Base-by-base conservation (phyloP, 2,888 invertebrate species). In the Alsophila aescularia region DNA sequence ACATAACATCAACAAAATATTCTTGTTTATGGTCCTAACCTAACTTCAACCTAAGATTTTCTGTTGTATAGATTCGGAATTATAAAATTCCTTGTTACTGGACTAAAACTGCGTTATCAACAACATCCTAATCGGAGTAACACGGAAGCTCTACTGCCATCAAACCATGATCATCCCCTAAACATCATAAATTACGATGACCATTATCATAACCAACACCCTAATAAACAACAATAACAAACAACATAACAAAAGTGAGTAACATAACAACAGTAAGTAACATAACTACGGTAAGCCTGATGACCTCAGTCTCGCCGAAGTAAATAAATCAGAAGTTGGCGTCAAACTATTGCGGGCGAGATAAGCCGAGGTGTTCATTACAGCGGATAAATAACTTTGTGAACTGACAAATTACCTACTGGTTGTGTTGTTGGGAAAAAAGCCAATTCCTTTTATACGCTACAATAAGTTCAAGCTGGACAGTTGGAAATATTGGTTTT, bases 331-430 rank as follows among this genome's bases (percentile, higher is more conserved):
- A 82, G 68, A 77, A 78, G 75, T 79, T 68, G 67, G 65, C 72
- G 77, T 81, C 79, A 80, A 72, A 81, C 75, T 80, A 75, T 74
- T 70, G 69, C 70, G 60, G 64, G 12, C 65, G 70, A 81, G 83
- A 83, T 83, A 81, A 82, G 72, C 72, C 67, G 69, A 79, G 77
- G 77, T 81, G 80, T 84, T 85, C 81, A 82, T 87, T 85, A 83
- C 74, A 70, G 62, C 71, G 70, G 77, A 80, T 83, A 83, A 81
- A 81, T 81, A 83, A 84, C 79, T 82, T 78, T 68, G 67, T 61
- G 63, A 63, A 62, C 73, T 5, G 37, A 32, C 32, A 32, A 32
- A 32, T 32, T 12, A 32, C 13, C 4, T 8, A 9, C 27, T 21
- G n/a, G 1, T 29, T 0, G 29, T 29, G n/a, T 10, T 29, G 32